Percentiles rank a stretch among this genome's conserved stretches.
phyloP scores from a whole-genome alignment of 2,888 invertebrate species.

The Drosophila incognita region DNA sequence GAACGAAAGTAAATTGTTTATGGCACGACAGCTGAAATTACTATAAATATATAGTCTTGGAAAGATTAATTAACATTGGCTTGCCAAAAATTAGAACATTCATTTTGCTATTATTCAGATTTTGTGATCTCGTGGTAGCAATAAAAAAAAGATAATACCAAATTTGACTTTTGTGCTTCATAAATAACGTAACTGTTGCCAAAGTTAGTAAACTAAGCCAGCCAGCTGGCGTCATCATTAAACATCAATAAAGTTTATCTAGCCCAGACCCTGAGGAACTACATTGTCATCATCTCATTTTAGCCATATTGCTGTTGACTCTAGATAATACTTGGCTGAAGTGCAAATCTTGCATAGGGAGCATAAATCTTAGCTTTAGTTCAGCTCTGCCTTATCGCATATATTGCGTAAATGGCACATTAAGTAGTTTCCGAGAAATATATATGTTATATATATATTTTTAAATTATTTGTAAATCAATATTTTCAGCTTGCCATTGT shows the following conservation, averaged over 20 bases:
- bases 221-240: not conserved
- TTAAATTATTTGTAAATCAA: constrained; percentile 24
- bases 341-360: not conserved
- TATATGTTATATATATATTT: not conserved
- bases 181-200: not conserved
- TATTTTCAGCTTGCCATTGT: constrained; percentile 25
- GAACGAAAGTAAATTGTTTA: not conserved
- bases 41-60: not conserved
- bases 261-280: not conserved
- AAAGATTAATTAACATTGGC: not conserved
- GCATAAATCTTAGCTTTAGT: not conserved
- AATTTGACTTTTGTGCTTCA: not conserved
- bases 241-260: constrained; percentile 4
- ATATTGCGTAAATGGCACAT: not conserved
- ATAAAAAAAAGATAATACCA: not conserved
- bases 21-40: not conserved
- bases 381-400: not conserved
- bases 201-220: not conserved
- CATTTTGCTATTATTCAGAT: not conserved
- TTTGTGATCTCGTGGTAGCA: not conserved
- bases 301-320: not conserved
- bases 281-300: not conserved
- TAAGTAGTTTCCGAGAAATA: constrained; percentile 8
- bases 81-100: not conserved
- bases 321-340: not conserved